A percentile compares a stretch with the other conserved stretches of the same genome.
Evolutionary conservation across 2,113 vertebrate genomes (phyloP).

Genomic region (Aptenodytes patagonicus): DNA sequence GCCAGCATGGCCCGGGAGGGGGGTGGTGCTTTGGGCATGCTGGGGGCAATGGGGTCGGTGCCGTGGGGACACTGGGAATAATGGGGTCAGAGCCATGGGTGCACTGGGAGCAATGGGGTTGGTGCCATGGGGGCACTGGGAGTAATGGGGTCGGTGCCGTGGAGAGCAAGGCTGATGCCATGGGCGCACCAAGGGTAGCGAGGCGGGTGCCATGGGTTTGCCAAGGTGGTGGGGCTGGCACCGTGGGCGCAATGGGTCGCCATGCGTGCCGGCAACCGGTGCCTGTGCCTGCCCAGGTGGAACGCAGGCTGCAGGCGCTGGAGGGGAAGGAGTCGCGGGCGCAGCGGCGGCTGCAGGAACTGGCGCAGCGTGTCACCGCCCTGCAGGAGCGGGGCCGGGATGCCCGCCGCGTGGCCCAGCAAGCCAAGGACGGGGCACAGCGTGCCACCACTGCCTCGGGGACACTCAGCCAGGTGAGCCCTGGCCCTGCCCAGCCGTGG

Average conservation of each 20-base stretch:
- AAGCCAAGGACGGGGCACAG: constrained; percentile 64
- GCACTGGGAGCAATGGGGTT: fast-evolving
- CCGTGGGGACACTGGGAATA: background rate
- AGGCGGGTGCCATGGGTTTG: fast-evolving
- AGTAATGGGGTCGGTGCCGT: background rate
- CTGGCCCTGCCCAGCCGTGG: fast-evolving
- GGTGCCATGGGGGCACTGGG: background rate
- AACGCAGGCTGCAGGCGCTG: constrained; percentile 60
- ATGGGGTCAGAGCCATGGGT: fast-evolving
- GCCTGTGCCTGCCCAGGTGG: background rate
- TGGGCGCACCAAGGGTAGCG: background rate
- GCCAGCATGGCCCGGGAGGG: fast-evolving
- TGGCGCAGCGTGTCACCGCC: constrained; percentile 60
- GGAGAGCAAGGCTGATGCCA: background rate
- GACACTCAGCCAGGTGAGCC: constrained; percentile 68
- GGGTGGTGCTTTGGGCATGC: background rate
- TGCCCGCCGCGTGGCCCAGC: constrained; percentile 64
- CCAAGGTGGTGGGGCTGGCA: background rate
- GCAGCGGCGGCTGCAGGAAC: constrained; percentile 70
- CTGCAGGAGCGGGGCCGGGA: constrained; percentile 68
- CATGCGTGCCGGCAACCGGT: background rate
- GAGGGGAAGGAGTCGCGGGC: constrained; percentile 68
- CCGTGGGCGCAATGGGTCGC: fast-evolving
- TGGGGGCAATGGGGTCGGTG: background rate
- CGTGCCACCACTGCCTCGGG: constrained; percentile 59